phyloP scores from a whole-genome alignment of 2,797 vertebrate species.

The Acanthurus tractus region DNA sequence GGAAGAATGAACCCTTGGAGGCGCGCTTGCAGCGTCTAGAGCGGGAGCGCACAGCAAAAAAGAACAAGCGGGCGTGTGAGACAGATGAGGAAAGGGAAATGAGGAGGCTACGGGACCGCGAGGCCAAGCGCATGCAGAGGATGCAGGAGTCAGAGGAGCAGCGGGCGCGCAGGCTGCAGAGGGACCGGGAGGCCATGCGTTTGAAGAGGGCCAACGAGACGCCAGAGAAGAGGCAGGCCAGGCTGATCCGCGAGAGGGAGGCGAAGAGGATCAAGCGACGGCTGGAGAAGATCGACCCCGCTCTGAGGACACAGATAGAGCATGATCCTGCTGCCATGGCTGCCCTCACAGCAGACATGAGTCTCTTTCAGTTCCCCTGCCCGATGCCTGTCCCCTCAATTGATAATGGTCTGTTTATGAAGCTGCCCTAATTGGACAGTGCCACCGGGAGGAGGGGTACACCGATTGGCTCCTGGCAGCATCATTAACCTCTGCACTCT shows the following conservation, averaged over 20 bases:
- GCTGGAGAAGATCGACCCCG: slow-evolving; percentile 98
- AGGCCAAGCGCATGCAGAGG: slow-evolving; percentile 96
- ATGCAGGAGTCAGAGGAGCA: slow-evolving; percentile 97
- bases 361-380: slow-evolving; percentile 95
- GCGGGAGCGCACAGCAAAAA: slow-evolving; percentile 96
- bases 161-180: slow-evolving; percentile 92
- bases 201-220: slow-evolving; percentile 96
- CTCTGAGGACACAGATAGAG: slow-evolving; percentile 95
- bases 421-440: slow-evolving; percentile 79
- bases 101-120: slow-evolving; percentile 93
- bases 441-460: background rate
- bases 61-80: slow-evolving; percentile 95
- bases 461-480: slow-evolving; percentile 22
- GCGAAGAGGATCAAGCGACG: slow-evolving; percentile 96
- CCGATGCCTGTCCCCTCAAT: slow-evolving; percentile 92
- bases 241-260: slow-evolving; percentile 95
- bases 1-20: slow-evolving; percentile 94
- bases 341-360: slow-evolving; percentile 96
- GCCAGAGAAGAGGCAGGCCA: slow-evolving; percentile 94
- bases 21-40: slow-evolving; percentile 93
- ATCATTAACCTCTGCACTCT: slow-evolving; percentile 45
- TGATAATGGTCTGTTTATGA: slow-evolving; percentile 93
- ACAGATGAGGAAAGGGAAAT: slow-evolving; percentile 92
- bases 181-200: slow-evolving; percentile 97
- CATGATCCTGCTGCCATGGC: slow-evolving; percentile 97